Base-by-base conservation (phyloP, 2,888 invertebrate species). In the Tetragonisca angustula region DNA sequence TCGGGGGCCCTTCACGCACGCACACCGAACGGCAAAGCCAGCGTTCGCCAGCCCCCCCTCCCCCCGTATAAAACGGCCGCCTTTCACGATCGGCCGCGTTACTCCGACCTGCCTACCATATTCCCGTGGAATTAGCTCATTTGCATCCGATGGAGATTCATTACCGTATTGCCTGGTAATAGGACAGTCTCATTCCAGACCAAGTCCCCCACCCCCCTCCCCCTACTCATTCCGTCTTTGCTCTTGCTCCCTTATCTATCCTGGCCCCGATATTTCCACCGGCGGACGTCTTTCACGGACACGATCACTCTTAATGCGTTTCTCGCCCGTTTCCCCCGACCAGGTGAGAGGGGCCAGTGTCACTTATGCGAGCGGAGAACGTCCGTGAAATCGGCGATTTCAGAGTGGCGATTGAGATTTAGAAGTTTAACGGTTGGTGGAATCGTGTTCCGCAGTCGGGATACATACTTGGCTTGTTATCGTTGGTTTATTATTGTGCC, bases 131-230 rank as follows among this genome's bases (percentile, higher is more conserved):
- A 82, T 81, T 79, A 85, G 68, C 89, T 91, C 90, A 89, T 91
- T 91, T 91, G 90, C 91, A 91, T 91, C 84, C 85, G 86, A 84
- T 85, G 87, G 87, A 88, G 90, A 91, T 91, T 91, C 91, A 88
- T 92, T 91, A 90, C 88, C 84, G 83, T 86, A 90, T 89, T 85
- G 81, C 79, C 86, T 70, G 86, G 88, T 86, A 88, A 88, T 88
- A 88, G 77, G 77, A 79, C 69, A 75, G 79, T 86, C 81, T 76
- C 79, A 61, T 79, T 87, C 81, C n/a, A n/a, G 62, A 52, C 59
- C 56, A 59, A 59, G 56, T 6, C 5, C 15, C 5, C 13, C 27
- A 13, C 24, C 19, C 49, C n/a, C 1, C 21, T n/a, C 21, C 3
- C 32, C 21, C 17, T 19, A n/a, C 43, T 49, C 19, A 13, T 13